phyloP scores from a whole-genome alignment of 2,888 invertebrate species.

The Operophtera brumata region DNA sequence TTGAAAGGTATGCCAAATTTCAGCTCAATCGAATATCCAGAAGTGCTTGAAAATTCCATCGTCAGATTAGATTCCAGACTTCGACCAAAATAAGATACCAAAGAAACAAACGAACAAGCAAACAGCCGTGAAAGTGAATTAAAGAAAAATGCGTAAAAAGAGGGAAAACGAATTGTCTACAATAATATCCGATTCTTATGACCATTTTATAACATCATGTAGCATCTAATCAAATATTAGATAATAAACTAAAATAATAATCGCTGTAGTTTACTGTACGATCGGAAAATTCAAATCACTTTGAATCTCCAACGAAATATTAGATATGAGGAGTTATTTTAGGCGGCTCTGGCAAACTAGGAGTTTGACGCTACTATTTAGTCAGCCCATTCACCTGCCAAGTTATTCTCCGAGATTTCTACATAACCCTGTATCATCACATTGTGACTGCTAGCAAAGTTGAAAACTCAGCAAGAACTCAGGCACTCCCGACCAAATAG shows the following conservation, averaged over 20 bases:
- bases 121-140: no score
- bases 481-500: conserved; percentile 27
- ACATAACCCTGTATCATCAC: conserved; percentile 26
- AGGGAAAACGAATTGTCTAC: no score
- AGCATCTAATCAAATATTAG: conserved; percentile 8
- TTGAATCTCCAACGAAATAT: conserved; percentile 16
- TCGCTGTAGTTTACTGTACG: conserved; percentile 11
- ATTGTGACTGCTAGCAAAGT: conserved; percentile 13
- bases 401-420: conserved; percentile 20
- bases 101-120: no score
- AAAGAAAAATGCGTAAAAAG: no score
- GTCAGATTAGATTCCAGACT: no score
- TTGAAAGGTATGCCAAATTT: no score
- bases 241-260: conserved; percentile 7
- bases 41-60: no score
- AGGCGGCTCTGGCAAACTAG: conserved; percentile 23
- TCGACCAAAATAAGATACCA: no score
- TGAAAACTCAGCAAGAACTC: conserved; percentile 24
- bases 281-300: conserved; percentile 20
- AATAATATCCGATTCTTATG: no score
- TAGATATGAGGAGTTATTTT: conserved; percentile 5
- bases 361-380: conserved; percentile 28
- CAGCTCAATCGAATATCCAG: no score
- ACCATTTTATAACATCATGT: neutral
- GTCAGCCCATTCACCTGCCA: conserved; percentile 24